Base-by-base conservation (phyloP, 2,113 vertebrate species). In the Ploceus nigricollis region DNA sequence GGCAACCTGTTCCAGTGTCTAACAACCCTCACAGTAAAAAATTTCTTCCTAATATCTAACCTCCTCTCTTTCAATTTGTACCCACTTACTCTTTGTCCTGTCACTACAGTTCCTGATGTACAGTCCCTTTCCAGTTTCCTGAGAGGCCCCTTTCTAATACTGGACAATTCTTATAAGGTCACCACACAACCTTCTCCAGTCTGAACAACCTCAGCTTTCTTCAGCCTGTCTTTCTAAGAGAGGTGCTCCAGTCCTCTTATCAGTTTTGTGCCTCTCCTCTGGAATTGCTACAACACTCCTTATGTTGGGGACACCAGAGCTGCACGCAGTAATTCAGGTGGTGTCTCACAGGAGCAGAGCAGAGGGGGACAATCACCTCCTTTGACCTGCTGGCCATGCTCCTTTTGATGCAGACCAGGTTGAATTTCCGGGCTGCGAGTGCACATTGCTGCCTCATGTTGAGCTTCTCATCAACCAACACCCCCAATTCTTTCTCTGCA, bases 351-450 rank as follows among this genome's bases (percentile, higher is more conserved):
- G 35, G 50, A 50, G 66, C 9, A 64, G 57, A 72, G 25, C 15
- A 37, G 12, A 27, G 22, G 22, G 42, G 14, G 7, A 50, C 8
- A 48, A 56, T 50, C 35, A 11, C 8, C 22, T 50, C 22, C 58
- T 72, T 56, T 40, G 14, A 37, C 58, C 37, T 65, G 42, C 50
- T 64, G 66, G 50, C 42, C 42, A 27, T 12, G 44, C 18, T 65
- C 12, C 31, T 69, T 69, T 23, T 50, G 25, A 10, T 37, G 35
- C 21, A 64, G 48, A 40, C 13, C 6, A 20, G 13, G 16, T 1
- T 39, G 40, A 20, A 10, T 87, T 54, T 54, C 40, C 8, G 5
- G 40, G 28, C 40, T 54, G 56, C 0, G 0, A 54, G n/a, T 1
- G 1, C 64, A 53, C 39, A 39, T 17, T 61, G 56, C 23, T 30